These are phyloP conservation scores for Lasioglossum lativentre DNA, from an alignment of 2,888 invertebrate genomes.

Conservation along the genomic window DNA sequence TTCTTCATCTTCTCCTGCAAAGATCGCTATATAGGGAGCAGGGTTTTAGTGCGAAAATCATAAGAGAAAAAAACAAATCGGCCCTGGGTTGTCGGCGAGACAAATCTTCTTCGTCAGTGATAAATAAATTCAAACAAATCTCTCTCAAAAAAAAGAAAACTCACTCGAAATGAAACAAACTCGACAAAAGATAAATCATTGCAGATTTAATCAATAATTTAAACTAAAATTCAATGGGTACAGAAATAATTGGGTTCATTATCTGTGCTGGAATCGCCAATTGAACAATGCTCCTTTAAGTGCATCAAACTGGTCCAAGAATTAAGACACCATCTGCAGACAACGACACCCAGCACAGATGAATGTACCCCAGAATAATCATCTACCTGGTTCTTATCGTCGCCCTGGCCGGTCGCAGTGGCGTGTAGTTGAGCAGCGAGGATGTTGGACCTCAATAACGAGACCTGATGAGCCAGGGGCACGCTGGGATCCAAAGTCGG, in stretches of 20 bases:
- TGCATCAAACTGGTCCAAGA: not conserved
- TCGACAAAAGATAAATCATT: not conserved
- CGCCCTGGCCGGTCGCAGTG: slow-evolving; percentile 77
- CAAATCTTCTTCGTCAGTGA: not conserved
- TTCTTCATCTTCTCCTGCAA: slow-evolving; percentile 84
- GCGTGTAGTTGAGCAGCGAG: slow-evolving; percentile 88
- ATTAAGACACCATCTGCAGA: not conserved
- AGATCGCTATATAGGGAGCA: slow-evolving; percentile 80
- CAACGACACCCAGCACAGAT: not conserved
- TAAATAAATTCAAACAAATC: not conserved
- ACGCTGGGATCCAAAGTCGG: slow-evolving; percentile 86
- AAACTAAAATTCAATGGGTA: no score
- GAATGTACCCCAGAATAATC: not conserved
- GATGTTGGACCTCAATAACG: slow-evolving; percentile 86
- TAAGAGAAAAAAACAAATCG: slow-evolving; percentile 66
- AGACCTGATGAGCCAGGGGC: slow-evolving; percentile 87
- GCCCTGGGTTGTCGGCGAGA: not conserved
- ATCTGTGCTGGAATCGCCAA: not conserved
- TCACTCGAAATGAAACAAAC: not conserved
- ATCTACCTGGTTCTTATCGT: slow-evolving; percentile 81
- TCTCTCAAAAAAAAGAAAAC: not conserved
- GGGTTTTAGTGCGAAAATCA: slow-evolving; percentile 77
- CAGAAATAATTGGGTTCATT: not conserved
- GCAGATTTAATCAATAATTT: not conserved
- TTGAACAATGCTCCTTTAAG: not conserved